Evolutionary conservation across 2,888 invertebrate genomes (phyloP), one percentile per base, ranked within the genome.

Genomic region (Boloria euphrosyne): DNA sequence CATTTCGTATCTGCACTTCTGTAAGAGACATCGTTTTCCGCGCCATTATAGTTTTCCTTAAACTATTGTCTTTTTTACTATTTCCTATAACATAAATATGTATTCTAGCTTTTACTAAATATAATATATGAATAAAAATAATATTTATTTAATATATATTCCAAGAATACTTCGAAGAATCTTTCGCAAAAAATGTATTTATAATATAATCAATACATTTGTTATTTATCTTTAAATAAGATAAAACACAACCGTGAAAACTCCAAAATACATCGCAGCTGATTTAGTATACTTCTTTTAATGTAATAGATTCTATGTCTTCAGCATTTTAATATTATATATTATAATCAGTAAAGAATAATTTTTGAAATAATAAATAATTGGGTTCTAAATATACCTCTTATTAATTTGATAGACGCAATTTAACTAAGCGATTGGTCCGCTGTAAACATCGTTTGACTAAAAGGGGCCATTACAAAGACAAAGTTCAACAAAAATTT

Each of bases 41-140:
- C 65, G 62, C 62, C 55, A 67, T 63, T 60, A 57, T 51, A 51
- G 60, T 59, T 43, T 49, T 59, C n/a, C 18, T 47, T 38, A 55
- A 63, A 66, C 51, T 47, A 14, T 61, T 52, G 22, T 52, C 51
- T 52, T 61, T 68, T 68, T 60, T 64, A 16, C 55, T 54, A 49
- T 64, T 18, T 47, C 59, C 17, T 57, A 60, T 60, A 18, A 59
- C 60, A 66, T 63, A 57, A 66, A 61, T 64, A 47, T 31, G 47
- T 59, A 47, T 59, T 47, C 27, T 59, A 50, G 50, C 60, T 61
- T 51, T 50, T 43, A 51, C 22, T 61, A 49, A 57, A 22, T 58
- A 16, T 59, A 65, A 68, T 68, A n/a, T 62, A 59, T n/a, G 31
- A 10, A 27, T 17, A 17, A 27, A 44, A 52, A 65, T 49, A 59